Evolutionary conservation across 30 jellyfish, hydroid and myxozoan genomes (phyloP).

Genomic region (Rhopilema esculentum): DNA sequence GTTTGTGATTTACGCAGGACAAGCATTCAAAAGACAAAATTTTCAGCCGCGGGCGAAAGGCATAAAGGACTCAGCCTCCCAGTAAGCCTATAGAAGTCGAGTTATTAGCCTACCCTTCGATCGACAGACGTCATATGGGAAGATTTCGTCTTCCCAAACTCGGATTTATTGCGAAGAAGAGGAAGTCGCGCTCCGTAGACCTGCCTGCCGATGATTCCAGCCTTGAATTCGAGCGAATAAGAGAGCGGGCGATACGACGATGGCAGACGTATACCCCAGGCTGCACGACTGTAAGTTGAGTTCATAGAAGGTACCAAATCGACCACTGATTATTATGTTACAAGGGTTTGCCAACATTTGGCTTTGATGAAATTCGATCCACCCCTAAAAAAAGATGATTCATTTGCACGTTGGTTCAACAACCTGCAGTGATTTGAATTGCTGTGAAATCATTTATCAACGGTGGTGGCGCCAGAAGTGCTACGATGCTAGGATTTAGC

Average conservation of each 20-base stretch:
- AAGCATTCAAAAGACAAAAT: no score
- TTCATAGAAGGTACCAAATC: no score
- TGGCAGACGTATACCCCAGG: conserved; percentile 67
- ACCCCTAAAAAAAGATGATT: neutral
- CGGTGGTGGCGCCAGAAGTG: neutral
- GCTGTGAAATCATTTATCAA: neutral
- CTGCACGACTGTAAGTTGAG: conserved; percentile 40
- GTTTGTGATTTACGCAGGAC: no score
- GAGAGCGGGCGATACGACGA: conserved; percentile 53
- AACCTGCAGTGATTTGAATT: neutral
- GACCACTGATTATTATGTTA: neutral
- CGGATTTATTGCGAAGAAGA: neutral
- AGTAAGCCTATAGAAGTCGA: neutral
- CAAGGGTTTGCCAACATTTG: neutral
- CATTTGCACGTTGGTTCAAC: neutral
- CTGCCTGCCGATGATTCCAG: neutral
- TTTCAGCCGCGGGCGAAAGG: no score
- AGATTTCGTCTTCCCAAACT: neutral
- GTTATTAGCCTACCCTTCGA: neutral
- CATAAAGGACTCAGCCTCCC: neutral
- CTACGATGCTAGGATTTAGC: no score
- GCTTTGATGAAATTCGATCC: neutral
- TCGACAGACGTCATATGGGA: neutral
- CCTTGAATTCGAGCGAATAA: conserved; percentile 13
- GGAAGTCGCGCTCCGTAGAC: conserved; percentile 14